These are phyloP conservation scores for Sarcophaga bullata DNA, from an alignment of 1,140 invertebrate genomes.

Conservation along the genomic window DNA sequence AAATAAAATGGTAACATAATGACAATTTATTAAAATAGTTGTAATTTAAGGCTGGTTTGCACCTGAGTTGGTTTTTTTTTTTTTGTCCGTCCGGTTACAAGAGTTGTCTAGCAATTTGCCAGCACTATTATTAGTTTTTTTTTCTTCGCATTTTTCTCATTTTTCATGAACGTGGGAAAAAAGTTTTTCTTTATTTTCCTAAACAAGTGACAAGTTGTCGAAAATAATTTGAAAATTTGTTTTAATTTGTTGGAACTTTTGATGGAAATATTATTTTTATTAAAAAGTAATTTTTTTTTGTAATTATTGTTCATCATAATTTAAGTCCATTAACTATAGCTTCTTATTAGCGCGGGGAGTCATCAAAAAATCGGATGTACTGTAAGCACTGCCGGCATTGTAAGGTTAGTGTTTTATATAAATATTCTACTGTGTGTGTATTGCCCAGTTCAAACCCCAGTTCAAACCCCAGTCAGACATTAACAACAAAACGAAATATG, in stretches of 20 bases:
- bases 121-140: not conserved
- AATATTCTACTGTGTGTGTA: too few species aligned
- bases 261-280: too few species aligned
- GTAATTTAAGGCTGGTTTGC: constrained; percentile 9
- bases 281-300: too few species aligned
- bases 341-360: too few species aligned
- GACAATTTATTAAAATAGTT: constrained; percentile 26
- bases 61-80: not conserved
- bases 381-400: too few species aligned
- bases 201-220: not conserved
- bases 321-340: too few species aligned
- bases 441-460: too few species aligned
- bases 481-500: too few species aligned
- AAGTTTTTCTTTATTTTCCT: not conserved
- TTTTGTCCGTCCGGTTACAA: not conserved
- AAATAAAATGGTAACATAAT: not conserved
- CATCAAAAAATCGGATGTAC: too few species aligned
- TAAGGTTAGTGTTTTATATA: too few species aligned
- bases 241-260: not conserved
- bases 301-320: too few species aligned
- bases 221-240: not conserved
- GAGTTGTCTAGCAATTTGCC: constrained; percentile 22
- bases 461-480: too few species aligned
- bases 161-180: constrained; percentile 26
- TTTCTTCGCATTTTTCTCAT: not conserved